Evolutionary conservation across 37 sponge, comb jelly and placozoan genomes (phyloP).

Genomic region (Petrosia ficiformis): DNA sequence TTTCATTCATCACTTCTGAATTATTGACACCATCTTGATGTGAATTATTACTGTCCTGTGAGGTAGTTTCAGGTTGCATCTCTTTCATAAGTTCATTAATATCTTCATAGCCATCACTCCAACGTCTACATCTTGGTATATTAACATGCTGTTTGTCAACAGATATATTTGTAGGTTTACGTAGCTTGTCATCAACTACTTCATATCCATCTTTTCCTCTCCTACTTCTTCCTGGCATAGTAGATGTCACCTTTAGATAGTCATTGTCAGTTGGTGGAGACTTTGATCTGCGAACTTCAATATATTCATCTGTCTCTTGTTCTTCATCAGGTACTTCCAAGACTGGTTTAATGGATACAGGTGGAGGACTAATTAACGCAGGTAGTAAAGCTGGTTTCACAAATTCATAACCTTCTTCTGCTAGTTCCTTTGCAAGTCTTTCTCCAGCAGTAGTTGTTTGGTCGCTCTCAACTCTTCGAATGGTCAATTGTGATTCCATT

Average conservation of each 20-base stretch:
- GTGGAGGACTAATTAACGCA: not conserved
- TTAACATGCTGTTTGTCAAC: not conserved
- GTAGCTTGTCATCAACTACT: not conserved
- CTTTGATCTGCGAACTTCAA: not conserved
- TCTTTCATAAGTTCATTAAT: not conserved
- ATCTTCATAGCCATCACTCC: not conserved
- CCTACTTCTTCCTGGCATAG: not conserved
- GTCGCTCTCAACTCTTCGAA: not conserved
- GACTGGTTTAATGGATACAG: not conserved
- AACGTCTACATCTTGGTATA: not conserved
- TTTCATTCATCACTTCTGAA: not conserved
- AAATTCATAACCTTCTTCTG: not conserved
- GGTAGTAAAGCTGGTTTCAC: not conserved
- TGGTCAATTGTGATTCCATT: not conserved
- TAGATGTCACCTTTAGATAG: too few relatives aligned
- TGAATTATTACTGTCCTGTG: not conserved
- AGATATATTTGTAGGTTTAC: not conserved
- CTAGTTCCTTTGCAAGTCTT: not conserved
- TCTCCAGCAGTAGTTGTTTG: not conserved
- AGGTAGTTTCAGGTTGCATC: not conserved
- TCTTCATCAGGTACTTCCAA: not conserved
- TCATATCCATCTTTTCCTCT: not conserved
- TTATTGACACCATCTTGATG: not conserved
- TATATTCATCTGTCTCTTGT: not conserved
- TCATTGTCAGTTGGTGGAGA: too few relatives aligned